Evolutionary conservation across 2,797 vertebrate genomes (phyloP).

Genomic region (Characodon lateralis): DNA sequence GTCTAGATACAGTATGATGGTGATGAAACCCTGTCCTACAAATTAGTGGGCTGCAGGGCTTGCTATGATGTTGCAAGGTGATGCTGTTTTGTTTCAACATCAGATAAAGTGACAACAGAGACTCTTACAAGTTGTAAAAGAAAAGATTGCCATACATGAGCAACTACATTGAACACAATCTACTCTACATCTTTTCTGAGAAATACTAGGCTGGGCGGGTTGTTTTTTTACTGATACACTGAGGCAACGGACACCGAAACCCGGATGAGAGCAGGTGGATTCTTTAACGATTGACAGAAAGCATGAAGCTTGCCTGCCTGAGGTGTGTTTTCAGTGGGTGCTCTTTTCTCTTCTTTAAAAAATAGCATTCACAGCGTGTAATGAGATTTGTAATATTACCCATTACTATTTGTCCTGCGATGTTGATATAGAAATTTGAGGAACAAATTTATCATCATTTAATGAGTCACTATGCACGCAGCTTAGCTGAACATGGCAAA

Average conservation of each 20-base stretch:
- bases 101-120: slow-evolving; percentile 44
- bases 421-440: slow-evolving; percentile 95
- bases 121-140: slow-evolving; percentile 17
- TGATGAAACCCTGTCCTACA: slow-evolving; percentile 46
- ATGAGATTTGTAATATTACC: slow-evolving; percentile 96
- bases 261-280: slow-evolving; percentile 3
- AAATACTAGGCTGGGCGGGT: slow-evolving; percentile 13
- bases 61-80: slow-evolving; percentile 34
- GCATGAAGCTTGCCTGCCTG: slow-evolving; percentile 46
- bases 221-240: slow-evolving; percentile 8
- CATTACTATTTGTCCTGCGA: slow-evolving; percentile 98
- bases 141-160: slow-evolving; percentile 6
- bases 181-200: slow-evolving; percentile 24
- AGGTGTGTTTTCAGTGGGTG: slow-evolving; percentile 85
- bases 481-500: slow-evolving; percentile 99
- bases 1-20: slow-evolving; percentile 40
- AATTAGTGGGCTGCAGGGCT: slow-evolving; percentile 25
- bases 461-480: slow-evolving; percentile 99
- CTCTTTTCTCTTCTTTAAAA: slow-evolving; percentile 77
- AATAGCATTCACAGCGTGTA: slow-evolving; percentile 92
- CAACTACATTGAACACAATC: background rate
- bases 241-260: slow-evolving; percentile 15
- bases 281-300: slow-evolving; percentile 14
- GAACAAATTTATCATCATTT: slow-evolving; percentile 97
- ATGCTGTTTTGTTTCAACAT: slow-evolving; percentile 41